phyloP scores from a whole-genome alignment of 1,140 invertebrate species.

The Psilanteris sp. region DNA sequence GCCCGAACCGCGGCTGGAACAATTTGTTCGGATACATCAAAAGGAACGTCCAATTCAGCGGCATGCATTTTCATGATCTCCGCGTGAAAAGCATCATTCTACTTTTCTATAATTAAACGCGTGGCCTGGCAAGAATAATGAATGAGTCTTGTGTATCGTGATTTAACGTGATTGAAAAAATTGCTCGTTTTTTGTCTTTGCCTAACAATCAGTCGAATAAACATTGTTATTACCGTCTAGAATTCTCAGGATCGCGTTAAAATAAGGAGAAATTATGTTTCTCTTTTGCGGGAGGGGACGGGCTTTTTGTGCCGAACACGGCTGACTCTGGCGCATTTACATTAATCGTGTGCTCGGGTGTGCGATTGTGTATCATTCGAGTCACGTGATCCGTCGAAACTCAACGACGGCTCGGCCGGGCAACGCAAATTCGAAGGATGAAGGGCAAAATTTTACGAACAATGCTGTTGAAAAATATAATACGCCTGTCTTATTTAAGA shows the following conservation, averaged over 20 bases:
- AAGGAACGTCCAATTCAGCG: slow-evolving; percentile 18
- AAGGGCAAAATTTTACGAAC: no score
- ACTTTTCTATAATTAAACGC: slow-evolving; percentile 32
- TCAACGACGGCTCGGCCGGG: no score
- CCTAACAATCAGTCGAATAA: slow-evolving; percentile 27
- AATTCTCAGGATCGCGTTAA: slow-evolving; percentile 15
- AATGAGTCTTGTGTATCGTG: slow-evolving; percentile 37
- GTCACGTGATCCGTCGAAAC: no score
- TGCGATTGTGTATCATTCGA: no score
- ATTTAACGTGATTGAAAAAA: slow-evolving; percentile 32
- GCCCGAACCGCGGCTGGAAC: slow-evolving; percentile 1
- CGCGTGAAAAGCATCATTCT: slow-evolving; percentile 38
- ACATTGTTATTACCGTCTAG: slow-evolving; percentile 44
- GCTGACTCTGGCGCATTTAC: no score
- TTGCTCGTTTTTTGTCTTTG: slow-evolving; percentile 4
- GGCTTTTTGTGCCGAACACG: no score
- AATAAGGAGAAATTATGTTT: slow-evolving; percentile 36
- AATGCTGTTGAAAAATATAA: no score
- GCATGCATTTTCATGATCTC: slow-evolving; percentile 28
- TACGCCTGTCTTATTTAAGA: no score
- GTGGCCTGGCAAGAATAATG: slow-evolving; percentile 19
- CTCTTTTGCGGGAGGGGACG: no score
- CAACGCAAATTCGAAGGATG: no score
- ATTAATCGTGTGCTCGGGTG: no score
- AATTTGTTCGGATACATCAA: slow-evolving; percentile 37